Evolutionary conservation across 2,113 vertebrate genomes (phyloP).

Genomic region (Orcinus orca): DNA sequence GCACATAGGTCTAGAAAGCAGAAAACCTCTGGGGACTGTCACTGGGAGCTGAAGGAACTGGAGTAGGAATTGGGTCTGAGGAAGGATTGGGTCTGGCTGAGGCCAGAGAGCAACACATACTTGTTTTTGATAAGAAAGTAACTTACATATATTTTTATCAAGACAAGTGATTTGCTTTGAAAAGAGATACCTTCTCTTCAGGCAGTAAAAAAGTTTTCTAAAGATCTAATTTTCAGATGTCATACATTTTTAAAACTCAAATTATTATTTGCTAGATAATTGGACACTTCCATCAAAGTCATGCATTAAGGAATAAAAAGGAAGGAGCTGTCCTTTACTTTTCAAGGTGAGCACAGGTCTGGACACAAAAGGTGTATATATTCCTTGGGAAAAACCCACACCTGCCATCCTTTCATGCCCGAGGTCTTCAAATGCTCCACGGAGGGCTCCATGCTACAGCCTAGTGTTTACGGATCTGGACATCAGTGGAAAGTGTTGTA

Average conservation of each 20-base stretch:
- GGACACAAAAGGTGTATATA: too few relatives aligned
- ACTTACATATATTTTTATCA: background rate
- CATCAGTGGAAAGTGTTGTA: background rate
- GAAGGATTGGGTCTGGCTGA: background rate
- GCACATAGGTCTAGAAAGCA: background rate
- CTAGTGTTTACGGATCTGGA: background rate
- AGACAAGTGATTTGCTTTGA: background rate
- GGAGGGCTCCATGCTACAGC: accelerated
- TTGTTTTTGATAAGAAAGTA: background rate
- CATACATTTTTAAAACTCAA: background rate
- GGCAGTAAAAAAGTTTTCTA: background rate
- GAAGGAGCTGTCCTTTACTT: background rate
- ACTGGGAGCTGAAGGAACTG: background rate
- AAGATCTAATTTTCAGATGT: background rate
- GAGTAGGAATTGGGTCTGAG: background rate
- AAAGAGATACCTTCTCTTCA: background rate
- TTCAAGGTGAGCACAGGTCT: background rate
- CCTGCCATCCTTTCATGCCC: background rate
- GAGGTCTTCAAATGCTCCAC: background rate
- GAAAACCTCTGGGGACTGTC: accelerated
- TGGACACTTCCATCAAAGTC: background rate
- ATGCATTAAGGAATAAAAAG: background rate
- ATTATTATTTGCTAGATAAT: background rate
- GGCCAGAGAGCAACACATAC: background rate
- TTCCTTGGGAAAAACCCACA: background rate